Percentiles rank a stretch among this genome's conserved stretches.
Evolutionary conservation across 1,140 invertebrate genomes (phyloP).

Genomic region (Laodelphax striatellus): DNA sequence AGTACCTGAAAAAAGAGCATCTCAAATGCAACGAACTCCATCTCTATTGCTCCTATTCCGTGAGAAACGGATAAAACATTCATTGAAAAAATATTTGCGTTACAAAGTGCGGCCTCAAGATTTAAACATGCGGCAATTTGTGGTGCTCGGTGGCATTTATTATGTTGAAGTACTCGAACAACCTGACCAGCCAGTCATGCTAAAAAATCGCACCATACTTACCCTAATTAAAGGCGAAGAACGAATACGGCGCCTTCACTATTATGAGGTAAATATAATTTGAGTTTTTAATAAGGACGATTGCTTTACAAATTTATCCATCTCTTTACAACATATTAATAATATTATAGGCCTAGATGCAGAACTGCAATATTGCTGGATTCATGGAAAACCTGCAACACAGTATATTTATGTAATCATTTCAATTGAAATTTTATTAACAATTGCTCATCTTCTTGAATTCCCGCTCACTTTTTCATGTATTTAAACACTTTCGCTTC

Average conservation of each 20-base stretch:
- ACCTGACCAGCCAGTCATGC: constrained; percentile 45
- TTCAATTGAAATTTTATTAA: too few relatives aligned
- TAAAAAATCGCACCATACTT: constrained; percentile 18
- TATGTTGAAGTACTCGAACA: constrained; percentile 49
- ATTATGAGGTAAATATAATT: constrained; percentile 1
- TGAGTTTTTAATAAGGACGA: too few relatives aligned
- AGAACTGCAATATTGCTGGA: background rate
- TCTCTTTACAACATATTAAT: background rate
- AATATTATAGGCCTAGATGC: background rate
- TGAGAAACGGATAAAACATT: constrained; percentile 13
- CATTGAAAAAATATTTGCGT: constrained; percentile 27
- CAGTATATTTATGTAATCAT: too few relatives aligned
- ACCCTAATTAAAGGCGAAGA: constrained; percentile 7
- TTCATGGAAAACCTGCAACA: too few relatives aligned
- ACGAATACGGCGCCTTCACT: constrained; percentile 2
- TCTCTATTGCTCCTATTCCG: background rate
- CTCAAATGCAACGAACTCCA: constrained; percentile 24
- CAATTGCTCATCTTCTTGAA: too few relatives aligned
- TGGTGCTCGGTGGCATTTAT: constrained; percentile 50
- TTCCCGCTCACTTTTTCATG: too few relatives aligned
- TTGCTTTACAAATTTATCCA: background rate
- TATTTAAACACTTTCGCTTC: too few relatives aligned
- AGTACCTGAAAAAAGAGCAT: constrained; percentile 24
- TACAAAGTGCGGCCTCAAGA: constrained; percentile 35
- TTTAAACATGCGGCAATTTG: constrained; percentile 52